These are phyloP conservation scores for Phrixothrix hirtus DNA, from an alignment of 2,888 invertebrate genomes.

Conservation along the genomic window DNA sequence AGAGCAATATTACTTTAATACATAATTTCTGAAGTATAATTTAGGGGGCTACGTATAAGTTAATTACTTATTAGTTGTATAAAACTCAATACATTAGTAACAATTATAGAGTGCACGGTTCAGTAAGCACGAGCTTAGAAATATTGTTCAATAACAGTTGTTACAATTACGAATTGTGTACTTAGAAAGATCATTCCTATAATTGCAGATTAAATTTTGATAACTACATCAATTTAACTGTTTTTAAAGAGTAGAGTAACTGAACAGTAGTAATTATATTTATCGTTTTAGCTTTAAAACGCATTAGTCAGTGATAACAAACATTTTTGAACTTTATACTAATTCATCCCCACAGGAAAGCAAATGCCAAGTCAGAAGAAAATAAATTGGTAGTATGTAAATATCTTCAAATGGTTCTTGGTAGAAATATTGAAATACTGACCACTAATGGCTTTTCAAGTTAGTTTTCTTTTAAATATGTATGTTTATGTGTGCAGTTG, in stretches of 20 bases:
- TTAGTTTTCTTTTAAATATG: slow-evolving; percentile 19
- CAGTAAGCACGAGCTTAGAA: slow-evolving; percentile 34
- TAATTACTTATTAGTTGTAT: background rate
- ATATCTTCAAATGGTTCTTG: slow-evolving; percentile 18
- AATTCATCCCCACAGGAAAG: background rate
- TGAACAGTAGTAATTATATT: too few relatives aligned
- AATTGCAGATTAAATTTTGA: background rate
- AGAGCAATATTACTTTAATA: too few relatives aligned
- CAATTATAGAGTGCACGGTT: slow-evolving; percentile 40
- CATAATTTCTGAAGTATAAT: too few relatives aligned
- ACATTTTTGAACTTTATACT: too few relatives aligned
- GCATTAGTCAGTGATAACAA: background rate
- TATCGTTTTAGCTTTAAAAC: too few relatives aligned
- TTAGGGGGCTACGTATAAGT: background rate
- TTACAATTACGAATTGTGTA: slow-evolving; percentile 39
- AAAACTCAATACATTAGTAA: background rate
- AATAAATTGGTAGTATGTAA: slow-evolving; percentile 25
- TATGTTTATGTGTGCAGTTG: slow-evolving; percentile 17
- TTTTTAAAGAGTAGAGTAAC: too few relatives aligned
- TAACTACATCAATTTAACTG: background rate
- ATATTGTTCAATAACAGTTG: slow-evolving; percentile 39
- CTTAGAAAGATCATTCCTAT: slow-evolving; percentile 23
- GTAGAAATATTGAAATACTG: slow-evolving; percentile 29
- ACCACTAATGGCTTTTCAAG: slow-evolving; percentile 31
- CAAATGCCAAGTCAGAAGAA: background rate